Conservation (phyloP, 2,888 invertebrate genomes). For the Cephonodes hylas region DNA sequence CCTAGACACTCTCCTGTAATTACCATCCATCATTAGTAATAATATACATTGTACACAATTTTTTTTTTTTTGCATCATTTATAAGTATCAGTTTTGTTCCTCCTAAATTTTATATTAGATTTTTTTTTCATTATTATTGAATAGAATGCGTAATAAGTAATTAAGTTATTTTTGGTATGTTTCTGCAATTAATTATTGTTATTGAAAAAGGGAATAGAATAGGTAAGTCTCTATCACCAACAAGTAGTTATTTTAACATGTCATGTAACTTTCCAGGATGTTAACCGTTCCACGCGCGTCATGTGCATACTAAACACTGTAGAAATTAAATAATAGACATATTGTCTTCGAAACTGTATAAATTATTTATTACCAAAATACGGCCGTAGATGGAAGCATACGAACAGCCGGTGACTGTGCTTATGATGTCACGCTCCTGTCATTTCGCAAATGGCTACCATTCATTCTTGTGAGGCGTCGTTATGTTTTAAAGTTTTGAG, state of each 20-base stretch:
- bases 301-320: background rate
- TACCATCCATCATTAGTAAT: too few species aligned
- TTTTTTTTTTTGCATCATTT: too few species aligned
- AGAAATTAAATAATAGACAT: background rate
- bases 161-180: background rate
- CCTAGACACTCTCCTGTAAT: background rate
- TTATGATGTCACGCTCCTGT: conserved; percentile 42
- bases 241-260: background rate
- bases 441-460: conserved; percentile 38
- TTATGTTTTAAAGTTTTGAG: conserved; percentile 33
- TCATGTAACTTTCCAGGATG: conserved; percentile 2
- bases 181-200: background rate
- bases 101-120: too few species aligned
- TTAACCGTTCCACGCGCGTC: background rate
- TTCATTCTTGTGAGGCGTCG: conserved; percentile 35
- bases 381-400: conserved; percentile 18
- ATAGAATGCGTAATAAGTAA: too few species aligned
- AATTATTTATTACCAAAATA: conserved; percentile 9
- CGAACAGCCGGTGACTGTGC: conserved; percentile 24
- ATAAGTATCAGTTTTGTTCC: too few species aligned
- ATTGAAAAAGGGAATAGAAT: background rate
- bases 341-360: background rate
- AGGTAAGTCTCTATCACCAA: background rate
- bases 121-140: too few species aligned
- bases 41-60: too few species aligned